Evolutionary conservation across 2,797 vertebrate species (phyloP).

Genomic region (Avahi laniger): DNA sequence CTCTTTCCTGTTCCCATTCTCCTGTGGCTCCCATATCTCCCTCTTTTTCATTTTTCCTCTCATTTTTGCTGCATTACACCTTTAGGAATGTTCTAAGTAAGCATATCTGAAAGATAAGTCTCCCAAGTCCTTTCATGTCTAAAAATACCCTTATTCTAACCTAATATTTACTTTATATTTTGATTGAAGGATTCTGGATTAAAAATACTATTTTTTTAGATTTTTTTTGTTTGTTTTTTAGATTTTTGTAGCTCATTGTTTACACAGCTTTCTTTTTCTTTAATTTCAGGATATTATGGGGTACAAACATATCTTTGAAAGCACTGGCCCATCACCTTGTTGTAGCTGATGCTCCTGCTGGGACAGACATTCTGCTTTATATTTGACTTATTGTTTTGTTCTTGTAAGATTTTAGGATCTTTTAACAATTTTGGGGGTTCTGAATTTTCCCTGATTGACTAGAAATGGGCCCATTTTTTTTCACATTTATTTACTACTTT

Average conservation of each 20-base stretch:
- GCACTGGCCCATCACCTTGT: neutral
- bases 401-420: neutral
- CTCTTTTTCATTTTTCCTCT: neutral
- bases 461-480: neutral
- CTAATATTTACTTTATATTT: neutral
- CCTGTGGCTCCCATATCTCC: neutral
- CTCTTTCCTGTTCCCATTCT: neutral
- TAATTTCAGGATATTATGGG: too few relatives aligned
- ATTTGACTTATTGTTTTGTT: neutral
- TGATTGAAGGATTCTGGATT: neutral
- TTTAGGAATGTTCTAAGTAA: neutral
- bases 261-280: too few relatives aligned
- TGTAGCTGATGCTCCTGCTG: neutral
- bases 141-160: neutral
- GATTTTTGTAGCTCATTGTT: too few relatives aligned
- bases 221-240: too few relatives aligned
- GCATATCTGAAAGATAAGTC: neutral
- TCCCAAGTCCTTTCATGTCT: neutral
- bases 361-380: neutral
- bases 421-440: neutral
- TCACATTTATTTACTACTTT: neutral
- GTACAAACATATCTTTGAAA: neutral
- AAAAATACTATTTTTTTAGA: neutral
- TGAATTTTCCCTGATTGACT: neutral
- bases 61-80: neutral